These are phyloP conservation scores for Acanthiza pusilla DNA, from an alignment of 2,797 vertebrate genomes.

Conservation along the genomic window DNA sequence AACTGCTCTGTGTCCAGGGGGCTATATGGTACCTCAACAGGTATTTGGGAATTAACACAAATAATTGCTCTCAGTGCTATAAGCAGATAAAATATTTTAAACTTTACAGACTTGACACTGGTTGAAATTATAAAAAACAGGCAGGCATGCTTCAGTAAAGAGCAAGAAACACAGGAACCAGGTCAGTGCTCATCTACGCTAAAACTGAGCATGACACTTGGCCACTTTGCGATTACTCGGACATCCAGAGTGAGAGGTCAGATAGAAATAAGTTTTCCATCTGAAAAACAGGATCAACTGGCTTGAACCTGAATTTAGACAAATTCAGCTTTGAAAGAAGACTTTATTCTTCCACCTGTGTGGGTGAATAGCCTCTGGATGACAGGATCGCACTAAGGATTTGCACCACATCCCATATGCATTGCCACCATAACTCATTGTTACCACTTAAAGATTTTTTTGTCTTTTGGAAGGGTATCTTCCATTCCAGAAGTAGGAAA, in stretches of 20 bases:
- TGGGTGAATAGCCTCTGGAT: not conserved
- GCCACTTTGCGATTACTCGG: not conserved
- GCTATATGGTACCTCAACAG: not conserved
- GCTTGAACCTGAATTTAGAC: not conserved
- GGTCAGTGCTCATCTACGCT: not conserved
- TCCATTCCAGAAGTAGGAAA: not conserved
- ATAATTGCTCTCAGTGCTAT: not conserved
- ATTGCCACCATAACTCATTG: not conserved
- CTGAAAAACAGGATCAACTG: not conserved
- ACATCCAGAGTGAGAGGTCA: not conserved
- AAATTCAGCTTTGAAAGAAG: not conserved
- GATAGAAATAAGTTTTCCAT: not conserved
- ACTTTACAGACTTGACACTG: not conserved
- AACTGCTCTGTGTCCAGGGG: not conserved
- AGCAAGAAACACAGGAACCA: not conserved
- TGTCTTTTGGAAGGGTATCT: not conserved
- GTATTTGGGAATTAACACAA: not conserved
- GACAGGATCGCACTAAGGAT: accelerated
- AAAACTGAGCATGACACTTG: not conserved
- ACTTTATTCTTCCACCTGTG: not conserved
- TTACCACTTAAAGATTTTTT: not conserved
- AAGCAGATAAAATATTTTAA: not conserved
- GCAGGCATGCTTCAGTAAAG: not conserved
- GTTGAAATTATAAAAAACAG: not conserved
- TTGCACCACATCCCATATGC: accelerated